Base-by-base conservation (phyloP, 64 coral and sea anemone genomes). In the Catalaphyllia jardinei region DNA sequence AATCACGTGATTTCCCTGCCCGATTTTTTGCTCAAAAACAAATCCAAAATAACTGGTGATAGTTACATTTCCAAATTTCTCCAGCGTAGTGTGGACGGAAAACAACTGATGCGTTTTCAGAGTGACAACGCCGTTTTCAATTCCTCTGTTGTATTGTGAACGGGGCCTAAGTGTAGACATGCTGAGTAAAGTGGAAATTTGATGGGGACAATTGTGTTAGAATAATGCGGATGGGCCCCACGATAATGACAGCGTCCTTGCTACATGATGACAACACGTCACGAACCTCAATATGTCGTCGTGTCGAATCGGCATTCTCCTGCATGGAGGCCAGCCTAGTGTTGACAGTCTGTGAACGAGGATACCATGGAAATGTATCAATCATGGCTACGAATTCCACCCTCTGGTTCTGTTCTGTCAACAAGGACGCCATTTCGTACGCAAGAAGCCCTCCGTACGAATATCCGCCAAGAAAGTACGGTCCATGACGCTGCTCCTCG, bases 361-460 rank as follows among this genome's bases (percentile, higher is more conserved):
- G 31, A n/a, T 20, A 78, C 85, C 85, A 87, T 1, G 42, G 65
- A 50, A 83, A 91, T 29, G 89, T 87, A 75, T 92, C 90, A 79
- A 92, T 92, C 90, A 92, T 92, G 4, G 83, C 72, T 11, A 92
- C 73, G n/a, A 92, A 92, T 31, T 67, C 90, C 4, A 92, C 90
- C 25, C 42, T 60, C 8, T 92, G 74, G 11, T 75, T 67, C 8
- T 83, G 33, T 30, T 91, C 78, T 22, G n/a, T 82, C 14, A 91
- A 28, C 12, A 91, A 20, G n/a, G 62, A 73, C 18, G 89, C 89
- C 78, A 91, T 91, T 71, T 91, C 89, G 60, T 91, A 91, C 27
- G 78, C 89, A 28, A 91, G 31, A 6, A 91, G 71, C 14, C 89
- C 89, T 25, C 89, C 89, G 46, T 73, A 91, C 0, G 78, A 91